A percentile compares a stretch with the other conserved stretches of the same genome.
Evolutionary conservation across 30 jellyfish, hydroid and myxozoan genomes (phyloP).

Genomic region (Aurelia sp.): DNA sequence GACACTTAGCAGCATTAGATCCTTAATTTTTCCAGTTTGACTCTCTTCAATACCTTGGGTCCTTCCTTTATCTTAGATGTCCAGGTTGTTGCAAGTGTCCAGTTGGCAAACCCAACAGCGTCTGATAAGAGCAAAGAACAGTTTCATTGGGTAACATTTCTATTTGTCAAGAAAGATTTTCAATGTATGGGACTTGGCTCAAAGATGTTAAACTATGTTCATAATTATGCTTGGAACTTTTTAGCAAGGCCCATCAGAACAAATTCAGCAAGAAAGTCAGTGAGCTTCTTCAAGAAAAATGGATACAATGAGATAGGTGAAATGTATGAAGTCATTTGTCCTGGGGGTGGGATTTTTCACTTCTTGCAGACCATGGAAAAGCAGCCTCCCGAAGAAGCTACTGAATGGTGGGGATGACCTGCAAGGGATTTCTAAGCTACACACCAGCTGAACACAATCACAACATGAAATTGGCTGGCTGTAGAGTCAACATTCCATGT

Average conservation of each 20-base stretch:
- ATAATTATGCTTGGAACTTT: constrained; percentile 47
- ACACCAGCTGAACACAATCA: too few species aligned
- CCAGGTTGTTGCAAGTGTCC: constrained; percentile 59
- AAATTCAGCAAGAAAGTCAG: constrained; percentile 72
- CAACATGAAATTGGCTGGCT: too few species aligned
- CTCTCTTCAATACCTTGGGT: too few species aligned
- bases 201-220: constrained; percentile 28
- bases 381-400: constrained; percentile 5
- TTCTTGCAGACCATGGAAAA: constrained; percentile 63
- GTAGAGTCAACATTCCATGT: too few species aligned
- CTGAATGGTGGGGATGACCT: constrained; percentile 25
- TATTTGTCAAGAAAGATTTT: constrained; percentile 69
- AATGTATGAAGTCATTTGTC: constrained; percentile 18
- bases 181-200: constrained; percentile 68
- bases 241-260: constrained; percentile 51
- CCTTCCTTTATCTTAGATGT: neutral
- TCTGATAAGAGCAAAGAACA: neutral
- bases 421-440: too few species aligned
- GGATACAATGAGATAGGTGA: constrained; percentile 44
- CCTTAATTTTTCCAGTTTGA: too few species aligned
- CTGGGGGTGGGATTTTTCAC: constrained; percentile 69
- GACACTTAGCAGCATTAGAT: too few species aligned
- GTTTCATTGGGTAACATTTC: constrained; percentile 62
- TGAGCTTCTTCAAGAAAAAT: constrained; percentile 59
- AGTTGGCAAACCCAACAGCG: constrained; percentile 39